Evolutionary conservation across 2,888 invertebrate species (phyloP), one percentile per base, ranked within the genome.

Genomic region (Rhaphigaster nebulosa): DNA sequence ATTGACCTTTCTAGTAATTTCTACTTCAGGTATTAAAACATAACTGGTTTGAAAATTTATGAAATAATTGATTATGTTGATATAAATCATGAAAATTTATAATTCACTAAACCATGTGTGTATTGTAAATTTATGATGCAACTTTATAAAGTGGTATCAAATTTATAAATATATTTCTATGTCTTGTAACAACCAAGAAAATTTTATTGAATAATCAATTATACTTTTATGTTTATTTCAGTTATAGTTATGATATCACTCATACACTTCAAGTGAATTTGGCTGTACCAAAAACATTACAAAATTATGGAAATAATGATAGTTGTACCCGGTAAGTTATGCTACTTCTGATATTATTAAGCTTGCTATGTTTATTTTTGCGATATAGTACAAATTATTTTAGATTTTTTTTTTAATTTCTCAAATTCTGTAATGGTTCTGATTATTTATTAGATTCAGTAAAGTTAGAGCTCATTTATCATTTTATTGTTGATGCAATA

Each of bases 1-100:
- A 97, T 99, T 92, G 99, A 99, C 94, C 95, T 99, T 89, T 97
- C 98, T 38, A 99, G 98, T 92, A 99, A 99, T 94, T 99, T 99
- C 94, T 99, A 99, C 94, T 99, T 98, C 93, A 98, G 96, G 94
- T 97, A 94, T 60, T 60, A 34, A 89, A 52, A 45, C 23, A 91
- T 54, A 45, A 90, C 38, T 87, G 52, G 45, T 56, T 87, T 87
- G n/a, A n/a, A 52, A 50, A n/a, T 45, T 45, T 45, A 45, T 45
- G 10, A 45, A 45, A 45, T 45, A 20, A 84, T 41, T 45, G 1
- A 23, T 41, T n/a, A 60, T n/a, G 13, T 26, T 60, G 8, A 12
- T 65, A 13, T 84, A 10, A 6, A 20, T 76, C 34, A 76, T 70
- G 18, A 70, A 20, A 70, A 80, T 18, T 41, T 80, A 76, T 38